Conservation (phyloP, 2,113 vertebrate species). For the Patagioenas fasciata region DNA sequence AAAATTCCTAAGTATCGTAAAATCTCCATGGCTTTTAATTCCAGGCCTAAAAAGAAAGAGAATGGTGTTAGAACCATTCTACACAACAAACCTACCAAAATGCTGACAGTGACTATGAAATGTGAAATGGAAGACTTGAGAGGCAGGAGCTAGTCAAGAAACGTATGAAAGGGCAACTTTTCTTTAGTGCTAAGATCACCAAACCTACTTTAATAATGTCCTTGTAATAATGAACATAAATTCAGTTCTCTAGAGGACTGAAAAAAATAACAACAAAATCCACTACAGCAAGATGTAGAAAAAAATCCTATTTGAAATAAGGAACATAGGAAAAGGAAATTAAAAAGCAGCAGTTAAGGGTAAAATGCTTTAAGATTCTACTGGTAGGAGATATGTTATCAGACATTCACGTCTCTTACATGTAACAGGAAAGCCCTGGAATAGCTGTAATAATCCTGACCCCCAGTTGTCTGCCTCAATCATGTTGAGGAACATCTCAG, state of each 20-base stretch:
- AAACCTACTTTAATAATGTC: background rate
- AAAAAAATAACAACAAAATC: background rate
- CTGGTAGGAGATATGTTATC: background rate
- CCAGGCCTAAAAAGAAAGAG: background rate
- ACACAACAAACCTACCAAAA: background rate
- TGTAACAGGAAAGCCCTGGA: background rate
- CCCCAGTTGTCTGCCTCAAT: background rate
- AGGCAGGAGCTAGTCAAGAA: background rate
- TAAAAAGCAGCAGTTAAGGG: background rate
- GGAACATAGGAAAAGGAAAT: background rate
- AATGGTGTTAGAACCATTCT: background rate
- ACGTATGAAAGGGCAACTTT: background rate
- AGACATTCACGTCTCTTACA: background rate
- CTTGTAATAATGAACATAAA: background rate
- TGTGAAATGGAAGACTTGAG: background rate
- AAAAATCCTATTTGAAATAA: background rate
- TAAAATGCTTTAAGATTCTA: background rate
- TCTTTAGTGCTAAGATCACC: background rate
- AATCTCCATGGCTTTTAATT: background rate
- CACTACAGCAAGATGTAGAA: background rate
- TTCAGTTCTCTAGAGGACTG: background rate
- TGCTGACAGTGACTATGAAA: background rate
- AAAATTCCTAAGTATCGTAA: background rate
- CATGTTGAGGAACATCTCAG: slow-evolving; percentile 16
- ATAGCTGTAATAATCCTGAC: slow-evolving; percentile 23